A percentile compares a stretch with the other conserved stretches of the same genome.
Conservation (phyloP, 2,888 invertebrate genomes). For the Eristalis intricaria region DNA sequence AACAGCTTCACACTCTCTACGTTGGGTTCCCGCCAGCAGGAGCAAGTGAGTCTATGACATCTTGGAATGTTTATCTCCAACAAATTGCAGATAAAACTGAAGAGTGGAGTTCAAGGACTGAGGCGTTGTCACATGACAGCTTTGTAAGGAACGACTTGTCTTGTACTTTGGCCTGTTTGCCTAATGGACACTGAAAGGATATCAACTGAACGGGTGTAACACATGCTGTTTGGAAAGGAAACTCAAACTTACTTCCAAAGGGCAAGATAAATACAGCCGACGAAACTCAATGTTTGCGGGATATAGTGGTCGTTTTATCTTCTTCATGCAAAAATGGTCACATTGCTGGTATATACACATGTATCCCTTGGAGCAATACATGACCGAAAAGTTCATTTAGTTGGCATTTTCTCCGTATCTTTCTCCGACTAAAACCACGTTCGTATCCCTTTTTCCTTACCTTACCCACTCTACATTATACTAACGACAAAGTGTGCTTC, state of each 20-base stretch:
- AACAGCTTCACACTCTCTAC: background rate
- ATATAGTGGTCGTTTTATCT: slow-evolving; percentile 48
- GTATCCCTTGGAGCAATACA: slow-evolving; percentile 35
- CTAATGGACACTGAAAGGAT: slow-evolving; percentile 10
- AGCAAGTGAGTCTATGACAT: background rate
- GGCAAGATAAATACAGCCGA: slow-evolving; percentile 32
- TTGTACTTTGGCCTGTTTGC: background rate
- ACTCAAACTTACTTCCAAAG: slow-evolving; percentile 31
- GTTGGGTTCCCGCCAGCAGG: slow-evolving; percentile 6
- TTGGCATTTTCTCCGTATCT: slow-evolving; percentile 49
- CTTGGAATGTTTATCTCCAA: background rate
- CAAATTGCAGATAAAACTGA: slow-evolving; percentile 16
- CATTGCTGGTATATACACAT: slow-evolving; percentile 25
- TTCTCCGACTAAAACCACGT: slow-evolving; percentile 34
- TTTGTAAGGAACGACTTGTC: slow-evolving; percentile 7
- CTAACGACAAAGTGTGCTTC: slow-evolving; percentile 63
- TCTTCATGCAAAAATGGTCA: slow-evolving; percentile 36
- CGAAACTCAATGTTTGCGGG: slow-evolving; percentile 23
- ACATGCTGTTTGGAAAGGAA: background rate
- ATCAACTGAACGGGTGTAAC: background rate
- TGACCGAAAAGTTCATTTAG: slow-evolving; percentile 61
- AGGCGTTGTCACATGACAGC: background rate
- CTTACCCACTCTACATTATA: slow-evolving; percentile 47
- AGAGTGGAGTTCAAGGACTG: slow-evolving; percentile 32
- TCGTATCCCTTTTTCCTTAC: slow-evolving; percentile 27